Percentiles rank a stretch among this genome's conserved stretches.
Conservation (phyloP, 1,140 invertebrate species). For the Paramacrobiotus metropolitanus region DNA sequence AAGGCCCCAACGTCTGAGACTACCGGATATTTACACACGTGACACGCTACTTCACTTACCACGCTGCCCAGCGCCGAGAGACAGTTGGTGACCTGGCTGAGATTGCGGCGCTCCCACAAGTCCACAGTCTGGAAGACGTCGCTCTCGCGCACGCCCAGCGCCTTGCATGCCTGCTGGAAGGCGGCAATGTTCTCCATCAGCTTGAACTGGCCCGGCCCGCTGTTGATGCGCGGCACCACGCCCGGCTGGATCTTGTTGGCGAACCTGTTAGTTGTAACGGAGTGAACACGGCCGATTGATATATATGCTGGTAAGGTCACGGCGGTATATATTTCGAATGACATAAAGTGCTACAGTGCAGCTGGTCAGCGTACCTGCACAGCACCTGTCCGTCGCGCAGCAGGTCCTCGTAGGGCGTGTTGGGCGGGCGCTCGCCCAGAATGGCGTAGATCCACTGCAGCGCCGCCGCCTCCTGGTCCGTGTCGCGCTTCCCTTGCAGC, state of each 20-base stretch:
- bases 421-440: constrained; percentile 9
- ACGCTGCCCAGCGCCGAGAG: constrained; percentile 65
- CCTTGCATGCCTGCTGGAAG: constrained; percentile 61
- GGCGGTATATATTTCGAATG: no score
- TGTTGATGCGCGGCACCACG: constrained; percentile 57
- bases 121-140: constrained; percentile 86
- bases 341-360: not conserved
- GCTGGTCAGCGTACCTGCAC: constrained; percentile 34
- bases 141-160: constrained; percentile 61
- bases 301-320: no score
- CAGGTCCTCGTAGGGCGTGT: constrained; percentile 42
- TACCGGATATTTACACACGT: no score
- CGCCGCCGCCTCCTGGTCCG: constrained; percentile 9
- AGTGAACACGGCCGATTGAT: not conserved
- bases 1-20: no score
- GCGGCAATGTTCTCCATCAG: constrained; percentile 85
- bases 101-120: constrained; percentile 75
- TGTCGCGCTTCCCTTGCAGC: constrained; percentile 10
- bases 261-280: constrained; percentile 24
- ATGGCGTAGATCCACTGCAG: constrained; percentile 10
- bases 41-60: no score
- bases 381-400: constrained; percentile 69
- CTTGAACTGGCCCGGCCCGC: constrained; percentile 66
- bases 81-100: constrained; percentile 58
- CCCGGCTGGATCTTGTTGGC: constrained; percentile 69